Conservation (phyloP, 2,888 invertebrate species). For the Caradrina clavipalpis region DNA sequence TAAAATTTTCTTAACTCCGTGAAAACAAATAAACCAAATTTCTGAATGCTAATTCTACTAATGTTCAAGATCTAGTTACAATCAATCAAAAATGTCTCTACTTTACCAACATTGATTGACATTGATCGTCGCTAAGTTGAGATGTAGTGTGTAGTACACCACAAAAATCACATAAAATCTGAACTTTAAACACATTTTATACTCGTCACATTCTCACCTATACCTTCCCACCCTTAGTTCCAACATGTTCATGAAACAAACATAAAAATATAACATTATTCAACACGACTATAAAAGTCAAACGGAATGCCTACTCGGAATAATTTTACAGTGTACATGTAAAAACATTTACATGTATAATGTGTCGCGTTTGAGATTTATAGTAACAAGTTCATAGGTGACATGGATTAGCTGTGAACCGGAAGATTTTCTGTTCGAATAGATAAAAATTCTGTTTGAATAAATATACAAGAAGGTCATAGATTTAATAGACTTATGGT, state of each 20-base stretch:
- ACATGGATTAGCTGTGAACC: conserved; percentile 60
- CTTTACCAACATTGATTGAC: no score
- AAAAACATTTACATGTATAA: conserved; percentile 83
- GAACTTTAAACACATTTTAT: not conserved
- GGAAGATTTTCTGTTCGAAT: conserved; percentile 22
- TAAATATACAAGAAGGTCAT: conserved; percentile 7
- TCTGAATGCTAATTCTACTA: no score
- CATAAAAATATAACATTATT: conserved; percentile 88
- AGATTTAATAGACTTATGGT: conserved; percentile 1
- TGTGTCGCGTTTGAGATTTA: conserved; percentile 77
- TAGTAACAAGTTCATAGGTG: conserved; percentile 73
- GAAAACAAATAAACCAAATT: no score
- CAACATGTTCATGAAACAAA: conserved; percentile 71
- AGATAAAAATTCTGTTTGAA: conserved; percentile 39
- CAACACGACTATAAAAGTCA: conserved; percentile 85
- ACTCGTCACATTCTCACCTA: conserved; percentile 22
- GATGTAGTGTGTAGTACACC: no score
- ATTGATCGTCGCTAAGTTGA: no score
- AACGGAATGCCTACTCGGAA: conserved; percentile 84
- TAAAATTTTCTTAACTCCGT: no score
- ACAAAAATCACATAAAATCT: conserved; percentile 2
- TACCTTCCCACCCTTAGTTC: conserved; percentile 3
- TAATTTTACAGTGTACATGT: conserved; percentile 83
- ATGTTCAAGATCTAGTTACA: no score
- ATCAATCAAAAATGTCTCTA: no score